These are phyloP conservation scores for Drosophila neonasuta DNA, from an alignment of 2,888 invertebrate species.

Conservation along the genomic window DNA sequence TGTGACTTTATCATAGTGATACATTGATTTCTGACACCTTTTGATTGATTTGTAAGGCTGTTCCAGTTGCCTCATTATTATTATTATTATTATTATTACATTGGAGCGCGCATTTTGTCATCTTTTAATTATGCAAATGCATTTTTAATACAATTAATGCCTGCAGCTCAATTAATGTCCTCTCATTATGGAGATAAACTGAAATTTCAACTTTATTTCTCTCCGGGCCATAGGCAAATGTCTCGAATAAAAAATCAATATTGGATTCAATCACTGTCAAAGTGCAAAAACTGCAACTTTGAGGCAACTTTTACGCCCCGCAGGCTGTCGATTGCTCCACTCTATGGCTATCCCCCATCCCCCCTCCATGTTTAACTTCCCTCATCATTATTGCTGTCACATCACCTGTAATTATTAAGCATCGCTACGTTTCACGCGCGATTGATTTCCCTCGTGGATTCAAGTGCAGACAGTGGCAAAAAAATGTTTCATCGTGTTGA, in stretches of 20 bases:
- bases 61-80: constrained; percentile 4
- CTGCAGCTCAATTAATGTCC: constrained; percentile 33
- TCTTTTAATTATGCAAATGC: constrained; percentile 53
- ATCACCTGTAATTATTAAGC: constrained; percentile 65
- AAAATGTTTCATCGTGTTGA: constrained; percentile 32
- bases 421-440: constrained; percentile 54
- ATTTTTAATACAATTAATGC: constrained; percentile 30
- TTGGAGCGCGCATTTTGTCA: constrained; percentile 17
- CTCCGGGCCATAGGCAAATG: constrained; percentile 13
- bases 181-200: constrained; percentile 30
- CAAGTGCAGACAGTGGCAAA: constrained; percentile 28
- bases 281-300: constrained; percentile 62
- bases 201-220: constrained; percentile 22
- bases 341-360: not conserved
- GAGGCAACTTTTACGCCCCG: constrained; percentile 43
- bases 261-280: constrained; percentile 62
- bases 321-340: constrained; percentile 25
- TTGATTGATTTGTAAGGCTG: constrained; percentile 51
- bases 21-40: constrained; percentile 19
- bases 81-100: not conserved
- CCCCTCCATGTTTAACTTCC: not conserved
- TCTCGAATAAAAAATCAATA: constrained; percentile 58
- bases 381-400: constrained; percentile 20
- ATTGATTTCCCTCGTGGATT: constrained; percentile 60
- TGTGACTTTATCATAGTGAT: not conserved